phyloP scores from a whole-genome alignment of 2,113 vertebrate genomes.

The Tursiops truncatus region DNA sequence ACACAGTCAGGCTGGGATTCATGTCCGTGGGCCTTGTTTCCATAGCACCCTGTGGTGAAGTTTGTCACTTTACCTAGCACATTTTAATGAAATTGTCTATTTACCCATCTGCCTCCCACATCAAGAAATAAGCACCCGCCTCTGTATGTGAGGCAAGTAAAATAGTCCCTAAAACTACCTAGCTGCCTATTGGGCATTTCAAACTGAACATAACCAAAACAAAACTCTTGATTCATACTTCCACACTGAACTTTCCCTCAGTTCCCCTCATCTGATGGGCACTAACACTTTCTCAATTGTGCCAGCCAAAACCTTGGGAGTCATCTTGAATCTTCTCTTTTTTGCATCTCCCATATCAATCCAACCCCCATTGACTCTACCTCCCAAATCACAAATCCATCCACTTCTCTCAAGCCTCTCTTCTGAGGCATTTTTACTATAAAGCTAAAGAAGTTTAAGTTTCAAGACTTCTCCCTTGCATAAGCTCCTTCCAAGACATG shows the following conservation, averaged over 20 bases:
- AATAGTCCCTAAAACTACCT: not conserved
- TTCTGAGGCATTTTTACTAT: not conserved
- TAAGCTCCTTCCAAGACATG: not conserved
- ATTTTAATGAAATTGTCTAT: conserved; percentile 40
- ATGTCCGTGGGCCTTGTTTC: conserved; percentile 22
- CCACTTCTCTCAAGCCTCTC: not conserved
- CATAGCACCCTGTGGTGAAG: not conserved
- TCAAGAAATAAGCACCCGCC: not conserved
- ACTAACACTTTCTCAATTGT: not conserved
- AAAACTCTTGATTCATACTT: not conserved
- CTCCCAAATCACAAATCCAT: not conserved
- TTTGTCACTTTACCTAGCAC: conserved; percentile 48
- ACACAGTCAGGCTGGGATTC: not conserved
- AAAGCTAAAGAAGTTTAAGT: not conserved
- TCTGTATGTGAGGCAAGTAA: not conserved
- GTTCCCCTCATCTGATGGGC: not conserved
- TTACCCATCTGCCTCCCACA: conserved; percentile 49
- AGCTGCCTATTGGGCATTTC: not conserved
- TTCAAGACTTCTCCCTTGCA: not conserved
- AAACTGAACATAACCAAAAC: not conserved
- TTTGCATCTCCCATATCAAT: not conserved
- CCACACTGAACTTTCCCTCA: not conserved
- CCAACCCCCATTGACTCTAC: not conserved
- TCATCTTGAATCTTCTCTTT: not conserved
- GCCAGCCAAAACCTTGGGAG: not conserved